Evolutionary conservation across 2,113 vertebrate genomes (phyloP), one percentile per base, ranked within the genome.

Genomic region (Thalassoma bifasciatum): DNA sequence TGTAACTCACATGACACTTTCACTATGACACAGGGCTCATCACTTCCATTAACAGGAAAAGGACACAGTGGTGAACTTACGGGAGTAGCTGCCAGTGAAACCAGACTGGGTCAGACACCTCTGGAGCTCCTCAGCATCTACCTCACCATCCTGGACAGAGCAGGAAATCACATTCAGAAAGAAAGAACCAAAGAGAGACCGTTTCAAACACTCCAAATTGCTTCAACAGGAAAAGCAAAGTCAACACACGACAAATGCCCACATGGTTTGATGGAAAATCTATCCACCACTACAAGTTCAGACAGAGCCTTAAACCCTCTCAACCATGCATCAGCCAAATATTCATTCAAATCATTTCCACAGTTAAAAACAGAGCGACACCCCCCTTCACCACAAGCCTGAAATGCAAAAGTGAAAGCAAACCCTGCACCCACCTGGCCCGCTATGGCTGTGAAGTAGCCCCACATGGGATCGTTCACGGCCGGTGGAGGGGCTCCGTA

Each of bases 101-200:
- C 94, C 96, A 26, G 95, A 88, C 84, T 96, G 93, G 11, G 96
- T 95, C 86, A 97, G 92, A 85, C 95, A 97, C 81, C 90, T 93
- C 89, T 96, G 96, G 34, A 98, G 94, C 68, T 97, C 96, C 72
- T 96, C 93, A 0, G 95, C 95, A 80, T 96, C 96, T 12, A 95
- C 87, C 89, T 97, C 96, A 7, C 95, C 95, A 56, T 96, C 95
- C 96, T 96, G 76, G 11, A 59, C 24, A 72, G 34, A 77, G 6
- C 21, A 65, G 22, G 1, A 11, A 79, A 40, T 10, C 6, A 50
- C 0, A 10, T 0, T 58, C 46, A 40, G 44, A 19, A 30, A 38
- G 10, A 30, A 30, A 30, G 30, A 6, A 6, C 6, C 30, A 30
- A 6, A 30, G 30, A 30, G 37, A 7, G 5, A 7, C 37, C 12